These are phyloP conservation scores for Phalacrocorax carbo DNA, from an alignment of 2,113 vertebrate species.

Conservation along the genomic window DNA sequence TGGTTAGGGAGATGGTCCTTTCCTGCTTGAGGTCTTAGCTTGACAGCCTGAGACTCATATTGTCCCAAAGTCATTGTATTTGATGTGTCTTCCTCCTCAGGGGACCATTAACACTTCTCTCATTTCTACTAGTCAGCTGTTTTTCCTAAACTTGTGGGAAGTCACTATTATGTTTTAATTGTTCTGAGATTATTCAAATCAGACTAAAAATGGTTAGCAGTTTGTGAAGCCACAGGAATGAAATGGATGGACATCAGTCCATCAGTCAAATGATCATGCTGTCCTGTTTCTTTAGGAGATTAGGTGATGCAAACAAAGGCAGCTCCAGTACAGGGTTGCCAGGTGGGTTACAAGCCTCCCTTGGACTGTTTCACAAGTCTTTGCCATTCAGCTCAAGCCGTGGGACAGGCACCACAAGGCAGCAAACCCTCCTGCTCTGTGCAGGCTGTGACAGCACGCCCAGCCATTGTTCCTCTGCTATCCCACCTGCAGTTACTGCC, in stretches of 20 bases:
- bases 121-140: background rate
- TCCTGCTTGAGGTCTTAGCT: background rate
- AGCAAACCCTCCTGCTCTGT: background rate
- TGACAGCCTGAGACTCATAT: background rate
- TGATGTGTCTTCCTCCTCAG: background rate
- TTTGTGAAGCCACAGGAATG: background rate
- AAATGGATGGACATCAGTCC: background rate
- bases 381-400: background rate
- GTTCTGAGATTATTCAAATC: background rate
- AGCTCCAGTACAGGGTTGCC: background rate
- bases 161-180: background rate
- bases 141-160: background rate
- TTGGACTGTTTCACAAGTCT: background rate
- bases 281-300: background rate
- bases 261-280: background rate
- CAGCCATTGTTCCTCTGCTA: background rate
- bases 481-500: background rate
- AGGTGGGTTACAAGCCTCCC: background rate
- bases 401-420: background rate
- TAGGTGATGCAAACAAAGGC: background rate
- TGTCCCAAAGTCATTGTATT: background rate
- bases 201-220: background rate
- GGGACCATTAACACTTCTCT: background rate
- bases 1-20: background rate
- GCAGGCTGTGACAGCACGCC: background rate